Evolutionary conservation across 2,113 vertebrate genomes (phyloP).

Genomic region (Xiphophorus hellerii): DNA sequence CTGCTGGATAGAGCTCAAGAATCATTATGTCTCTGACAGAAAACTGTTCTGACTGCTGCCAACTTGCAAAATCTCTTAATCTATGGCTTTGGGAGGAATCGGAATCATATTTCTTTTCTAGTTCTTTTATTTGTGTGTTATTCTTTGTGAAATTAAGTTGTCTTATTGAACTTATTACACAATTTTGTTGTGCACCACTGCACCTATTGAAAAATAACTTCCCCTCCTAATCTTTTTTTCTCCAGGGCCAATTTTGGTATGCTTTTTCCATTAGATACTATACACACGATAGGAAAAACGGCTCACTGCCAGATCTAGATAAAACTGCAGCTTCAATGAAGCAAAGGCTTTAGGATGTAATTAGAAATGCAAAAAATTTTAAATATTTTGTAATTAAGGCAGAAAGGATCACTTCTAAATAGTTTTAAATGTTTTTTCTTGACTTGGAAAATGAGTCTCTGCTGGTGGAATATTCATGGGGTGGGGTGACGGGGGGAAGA

Average conservation of each 20-base stretch:
- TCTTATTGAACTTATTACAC: constrained; percentile 32
- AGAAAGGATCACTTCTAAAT: constrained; percentile 35
- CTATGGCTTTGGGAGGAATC: constrained; percentile 6
- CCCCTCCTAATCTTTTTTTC: constrained; percentile 9
- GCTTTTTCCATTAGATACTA: constrained; percentile 8
- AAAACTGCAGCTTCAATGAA: constrained; percentile 19
- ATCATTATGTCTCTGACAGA: constrained; percentile 44
- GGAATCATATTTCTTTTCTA: constrained; percentile 13
- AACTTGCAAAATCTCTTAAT: constrained; percentile 28
- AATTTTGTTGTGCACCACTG: constrained; percentile 4
- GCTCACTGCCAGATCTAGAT: constrained; percentile 9
- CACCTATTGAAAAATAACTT: constrained; percentile 15
- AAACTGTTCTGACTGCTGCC: constrained; percentile 32
- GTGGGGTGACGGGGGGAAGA: background rate
- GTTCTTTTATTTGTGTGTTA: constrained; percentile 38
- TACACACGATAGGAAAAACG: constrained; percentile 17
- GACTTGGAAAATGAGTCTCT: constrained; percentile 9
- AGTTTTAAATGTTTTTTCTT: constrained; percentile 43
- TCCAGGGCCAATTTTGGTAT: constrained; percentile 19
- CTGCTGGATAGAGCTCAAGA: constrained; percentile 45
- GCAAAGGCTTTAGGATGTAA: constrained; percentile 15
- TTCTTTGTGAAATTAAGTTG: constrained; percentile 25
- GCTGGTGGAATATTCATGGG: background rate
- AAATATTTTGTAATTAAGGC: constrained; percentile 28
- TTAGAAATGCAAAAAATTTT: constrained; percentile 50